Base-by-base conservation (phyloP, 2,797 vertebrate genomes). In the Lophotriccus pileatus region DNA sequence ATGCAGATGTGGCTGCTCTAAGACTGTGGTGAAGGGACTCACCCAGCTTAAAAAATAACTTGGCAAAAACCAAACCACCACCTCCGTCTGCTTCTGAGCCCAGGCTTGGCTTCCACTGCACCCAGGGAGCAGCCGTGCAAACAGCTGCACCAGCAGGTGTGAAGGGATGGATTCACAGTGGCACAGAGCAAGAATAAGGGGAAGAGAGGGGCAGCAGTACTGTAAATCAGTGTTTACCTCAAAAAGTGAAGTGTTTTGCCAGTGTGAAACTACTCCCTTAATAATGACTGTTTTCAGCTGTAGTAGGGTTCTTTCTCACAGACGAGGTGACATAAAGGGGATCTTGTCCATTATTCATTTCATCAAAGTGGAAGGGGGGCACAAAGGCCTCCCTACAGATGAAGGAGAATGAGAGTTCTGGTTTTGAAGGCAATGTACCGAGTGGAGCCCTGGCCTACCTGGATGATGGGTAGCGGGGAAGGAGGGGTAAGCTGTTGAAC, bases 401-500 rank as follows among this genome's bases (percentile, higher is more conserved):
- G 55, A 92, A 73, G 30, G 39, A 67, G 30, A 76, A 69, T 12
- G 10, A 63, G 10, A 89, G 30, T 23, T 89, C 44, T 1, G 8
- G 36, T 94, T 80, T 85, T 22, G 39, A 72, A 94, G 56, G n/a
- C 67, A 70, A 47, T 95, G 89, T 94, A 90, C n/a, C 23, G 16
- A 87, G 41, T 27, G 49, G 53, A 77, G 62, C 53, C 77, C 64
- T 46, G 67, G 77, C 69, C 52, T 36, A 64, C 60, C 18, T 68
- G 81, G 46, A 41, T 46, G 72, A 59, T 56, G 44, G 69, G 53
- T 41, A 73, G 43, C 72, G 22, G 44, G 49, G 36, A 88, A 92
- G 36, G 85, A 87, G 87, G 84, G 75, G 64, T 83, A 87, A 85
- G 70, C 77, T 89, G 67, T 92, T 95, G 90, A 92, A 66, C 93